Conservation (phyloP, 2,113 vertebrate species). For the Pardalotus punctatus region DNA sequence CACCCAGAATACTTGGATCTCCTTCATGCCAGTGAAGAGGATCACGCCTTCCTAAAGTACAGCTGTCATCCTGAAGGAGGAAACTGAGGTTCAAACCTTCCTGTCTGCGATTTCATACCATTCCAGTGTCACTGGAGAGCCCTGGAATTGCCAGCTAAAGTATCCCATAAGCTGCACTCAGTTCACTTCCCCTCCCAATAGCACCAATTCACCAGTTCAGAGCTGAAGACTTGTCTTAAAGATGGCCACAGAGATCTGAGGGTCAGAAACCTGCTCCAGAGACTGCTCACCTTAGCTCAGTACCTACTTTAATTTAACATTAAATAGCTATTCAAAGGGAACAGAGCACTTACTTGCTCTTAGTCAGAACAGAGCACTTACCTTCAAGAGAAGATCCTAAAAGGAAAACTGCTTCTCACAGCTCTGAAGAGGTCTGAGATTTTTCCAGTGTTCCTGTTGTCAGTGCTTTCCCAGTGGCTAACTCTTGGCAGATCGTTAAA, state of each 20-base stretch:
- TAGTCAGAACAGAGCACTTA: neutral
- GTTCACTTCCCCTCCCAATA: neutral
- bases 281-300: neutral
- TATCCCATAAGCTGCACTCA: neutral
- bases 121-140: neutral
- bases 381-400: neutral
- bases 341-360: neutral
- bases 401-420: neutral
- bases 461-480: neutral
- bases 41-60: neutral
- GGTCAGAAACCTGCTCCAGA: neutral
- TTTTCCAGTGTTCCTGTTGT: neutral
- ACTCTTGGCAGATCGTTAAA: neutral
- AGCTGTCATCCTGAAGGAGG: neutral
- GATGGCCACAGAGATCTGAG: neutral
- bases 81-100: neutral
- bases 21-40: neutral
- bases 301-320: neutral
- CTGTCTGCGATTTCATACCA: neutral
- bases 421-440: neutral
- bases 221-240: neutral
- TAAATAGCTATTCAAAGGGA: neutral
- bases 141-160: neutral
- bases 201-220: neutral
- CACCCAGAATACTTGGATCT: neutral